Percentiles rank a stretch among this genome's conserved stretches.
Conservation (phyloP, 2,797 vertebrate species). For the Oreochromis grahami region DNA sequence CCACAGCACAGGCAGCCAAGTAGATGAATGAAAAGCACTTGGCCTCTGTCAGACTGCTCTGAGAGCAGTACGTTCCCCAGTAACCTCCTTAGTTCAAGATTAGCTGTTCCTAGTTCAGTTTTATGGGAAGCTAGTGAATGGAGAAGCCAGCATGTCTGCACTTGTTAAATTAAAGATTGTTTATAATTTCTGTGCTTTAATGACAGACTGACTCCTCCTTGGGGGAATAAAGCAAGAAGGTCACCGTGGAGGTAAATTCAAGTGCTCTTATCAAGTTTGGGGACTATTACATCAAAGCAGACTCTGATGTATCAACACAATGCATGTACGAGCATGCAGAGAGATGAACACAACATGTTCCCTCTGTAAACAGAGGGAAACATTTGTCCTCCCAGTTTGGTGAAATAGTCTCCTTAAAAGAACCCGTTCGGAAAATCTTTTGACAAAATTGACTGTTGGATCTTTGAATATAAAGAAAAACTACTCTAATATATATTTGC, state of each 20-base stretch:
- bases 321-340: background rate
- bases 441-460: background rate
- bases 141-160: background rate
- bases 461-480: background rate
- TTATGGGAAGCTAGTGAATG: background rate
- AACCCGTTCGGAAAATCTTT: background rate
- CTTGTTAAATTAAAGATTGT: constrained; percentile 21
- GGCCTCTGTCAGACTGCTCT: constrained; percentile 49
- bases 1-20: constrained; percentile 53
- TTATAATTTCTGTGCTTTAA: constrained; percentile 35
- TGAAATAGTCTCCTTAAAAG: background rate
- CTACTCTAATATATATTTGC: background rate
- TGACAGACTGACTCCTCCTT: constrained; percentile 38
- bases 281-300: constrained; percentile 53
- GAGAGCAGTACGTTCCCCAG: constrained; percentile 37
- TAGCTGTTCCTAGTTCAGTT: constrained; percentile 43
- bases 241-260: constrained; percentile 26
- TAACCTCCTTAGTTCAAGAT: constrained; percentile 51
- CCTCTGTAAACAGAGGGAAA: background rate
- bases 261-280: constrained; percentile 23
- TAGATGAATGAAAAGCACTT: constrained; percentile 72
- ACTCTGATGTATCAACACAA: constrained; percentile 9
- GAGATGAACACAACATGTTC: background rate
- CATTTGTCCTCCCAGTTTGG: background rate
- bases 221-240: constrained; percentile 28